Evolutionary conservation across 2,113 vertebrate genomes (phyloP), one percentile per base, ranked within the genome.

Genomic region (Eptesicus fuscus): DNA sequence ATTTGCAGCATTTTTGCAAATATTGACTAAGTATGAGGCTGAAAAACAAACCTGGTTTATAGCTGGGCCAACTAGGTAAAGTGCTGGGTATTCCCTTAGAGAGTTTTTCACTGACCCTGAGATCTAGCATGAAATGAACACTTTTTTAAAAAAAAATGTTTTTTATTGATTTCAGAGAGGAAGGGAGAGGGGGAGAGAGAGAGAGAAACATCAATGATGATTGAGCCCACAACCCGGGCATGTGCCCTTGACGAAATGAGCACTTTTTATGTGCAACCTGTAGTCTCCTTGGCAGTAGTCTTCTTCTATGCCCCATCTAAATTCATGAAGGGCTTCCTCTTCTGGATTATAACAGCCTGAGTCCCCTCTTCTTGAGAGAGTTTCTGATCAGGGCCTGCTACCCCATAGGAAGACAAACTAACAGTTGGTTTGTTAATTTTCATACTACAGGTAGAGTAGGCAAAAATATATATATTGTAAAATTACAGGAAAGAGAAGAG

Each of bases 1-100:
- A 90, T 94, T 95, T 94, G 79, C 63, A 93, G n/a, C 70, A 70
- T 76, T 87, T 92, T 67, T 84, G 59, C 71, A 93, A 92, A 95
- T 96, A 95, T 88, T 95, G 88, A 87, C 90, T 20, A 83, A 90
- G 47, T 42, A 59, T 44, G 44, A 96, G n/a, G 59, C 53, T n/a
- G 69, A 82, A 79, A 93, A 91, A 82, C 65, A 76, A 94, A 83
- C 11, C 23, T 69, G 76, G 30, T 51, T 83, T 74, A 61, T 53
- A 76, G 84, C 90, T 63, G 71, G 40, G 88, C 35, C 51, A 84
- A 51, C 69, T 37, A 12, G 37, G 16, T 14, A 42, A 70, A 74
- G 69, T 0, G 0, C 35, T 37, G 20, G 47, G 30, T 86, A 1
- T 6, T 47, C 6, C 65, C 61, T 17, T 1, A 16, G 22, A 37